A percentile compares a stretch with the other conserved stretches of the same genome.
Conservation (phyloP, 2,888 invertebrate genomes). For the Seira musarum region DNA sequence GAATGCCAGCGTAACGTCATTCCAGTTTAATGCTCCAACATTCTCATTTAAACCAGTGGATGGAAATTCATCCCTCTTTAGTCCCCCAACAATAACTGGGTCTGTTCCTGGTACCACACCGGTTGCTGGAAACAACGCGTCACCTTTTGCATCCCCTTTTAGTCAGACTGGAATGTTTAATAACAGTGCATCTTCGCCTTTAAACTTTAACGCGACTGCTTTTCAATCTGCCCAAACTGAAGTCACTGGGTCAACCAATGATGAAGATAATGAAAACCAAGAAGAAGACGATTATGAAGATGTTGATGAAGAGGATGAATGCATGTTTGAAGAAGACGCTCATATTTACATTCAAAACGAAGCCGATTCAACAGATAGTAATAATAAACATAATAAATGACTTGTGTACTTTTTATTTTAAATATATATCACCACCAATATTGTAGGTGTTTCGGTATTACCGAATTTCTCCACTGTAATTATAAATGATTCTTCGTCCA, state of each 20-base stretch:
- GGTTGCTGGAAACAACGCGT: not conserved
- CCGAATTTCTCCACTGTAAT: too few species aligned
- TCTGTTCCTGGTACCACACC: not conserved
- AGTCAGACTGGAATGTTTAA: constrained; percentile 12
- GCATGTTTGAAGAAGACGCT: constrained; percentile 64
- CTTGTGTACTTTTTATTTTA: not conserved
- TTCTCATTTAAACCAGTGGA: constrained; percentile 58
- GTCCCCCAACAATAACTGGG: not conserved
- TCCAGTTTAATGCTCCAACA: constrained; percentile 48
- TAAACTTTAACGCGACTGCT: not conserved
- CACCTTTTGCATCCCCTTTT: constrained; percentile 38
- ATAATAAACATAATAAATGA: not conserved
- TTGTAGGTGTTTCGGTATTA: too few species aligned
- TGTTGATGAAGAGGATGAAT: constrained; percentile 62
- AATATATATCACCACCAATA: too few species aligned
- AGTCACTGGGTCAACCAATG: not conserved
- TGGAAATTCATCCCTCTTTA: constrained; percentile 31
- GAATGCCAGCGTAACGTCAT: constrained; percentile 37
- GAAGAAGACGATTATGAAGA: constrained; percentile 57
- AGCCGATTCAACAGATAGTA: constrained; percentile 8
- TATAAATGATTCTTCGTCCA: too few species aligned
- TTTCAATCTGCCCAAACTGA: constrained; percentile 1
- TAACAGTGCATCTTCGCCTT: not conserved
- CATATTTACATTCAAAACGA: constrained; percentile 47
- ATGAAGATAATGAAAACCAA: constrained; percentile 22